phyloP scores from a whole-genome alignment of 2,797 vertebrate species.

The Apodemus agrarius region DNA sequence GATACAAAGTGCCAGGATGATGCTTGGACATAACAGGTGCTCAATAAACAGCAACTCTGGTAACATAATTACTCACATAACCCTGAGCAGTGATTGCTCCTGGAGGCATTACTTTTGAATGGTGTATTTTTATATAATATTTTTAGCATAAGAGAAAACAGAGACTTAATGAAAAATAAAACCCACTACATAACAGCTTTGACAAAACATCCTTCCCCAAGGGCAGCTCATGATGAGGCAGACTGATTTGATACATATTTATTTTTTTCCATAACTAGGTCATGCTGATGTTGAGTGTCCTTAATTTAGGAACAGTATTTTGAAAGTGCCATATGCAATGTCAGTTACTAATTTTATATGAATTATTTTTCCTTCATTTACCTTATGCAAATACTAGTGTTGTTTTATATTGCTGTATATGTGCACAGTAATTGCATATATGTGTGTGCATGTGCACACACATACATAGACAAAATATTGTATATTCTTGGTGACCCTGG shows the following conservation, averaged over 20 bases:
- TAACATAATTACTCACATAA: neutral
- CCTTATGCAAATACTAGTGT: conserved; percentile 34
- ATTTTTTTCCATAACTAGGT: conserved; percentile 13
- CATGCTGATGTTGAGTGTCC: neutral
- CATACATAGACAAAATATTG: conserved; percentile 60
- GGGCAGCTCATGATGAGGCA: neutral
- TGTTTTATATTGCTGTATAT: conserved; percentile 64
- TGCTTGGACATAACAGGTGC: neutral
- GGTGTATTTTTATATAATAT: conserved; percentile 9
- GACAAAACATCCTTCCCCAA: neutral
- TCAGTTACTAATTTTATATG: conserved; percentile 38
- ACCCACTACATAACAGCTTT: neutral
- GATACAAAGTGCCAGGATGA: neutral
- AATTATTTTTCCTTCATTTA: conserved; percentile 46
- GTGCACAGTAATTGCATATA: neutral
- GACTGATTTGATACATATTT: neutral
- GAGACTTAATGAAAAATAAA: neutral
- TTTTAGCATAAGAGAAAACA: neutral
- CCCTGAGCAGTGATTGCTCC: neutral
- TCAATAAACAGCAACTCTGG: neutral
- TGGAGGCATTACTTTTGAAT: neutral
- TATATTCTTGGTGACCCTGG: neutral
- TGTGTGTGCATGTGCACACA: neutral
- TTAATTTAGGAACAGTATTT: conserved; percentile 57
- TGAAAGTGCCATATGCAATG: conserved; percentile 5